Evolutionary conservation across 2,888 invertebrate genomes (phyloP).

Genomic region (Hydroisotoma schaefferi): DNA sequence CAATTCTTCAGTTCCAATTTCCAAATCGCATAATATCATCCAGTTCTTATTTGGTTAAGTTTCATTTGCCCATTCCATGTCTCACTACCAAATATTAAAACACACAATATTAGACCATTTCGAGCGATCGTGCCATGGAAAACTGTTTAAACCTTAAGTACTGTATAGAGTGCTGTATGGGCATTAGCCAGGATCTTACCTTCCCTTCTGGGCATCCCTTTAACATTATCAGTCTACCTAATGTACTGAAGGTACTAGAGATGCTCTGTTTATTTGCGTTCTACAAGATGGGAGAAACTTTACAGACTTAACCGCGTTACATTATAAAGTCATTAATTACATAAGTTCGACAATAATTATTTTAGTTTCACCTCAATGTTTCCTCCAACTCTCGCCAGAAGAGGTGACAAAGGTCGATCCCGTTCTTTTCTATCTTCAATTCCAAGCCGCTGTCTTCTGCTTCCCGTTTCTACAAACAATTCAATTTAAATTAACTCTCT

Average conservation of each 20-base stretch:
- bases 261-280: constrained; percentile 15
- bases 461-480: constrained; percentile 46
- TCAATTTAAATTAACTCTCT: constrained; percentile 3
- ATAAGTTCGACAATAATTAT: not conserved
- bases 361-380: constrained; percentile 75
- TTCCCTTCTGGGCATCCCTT: constrained; percentile 35
- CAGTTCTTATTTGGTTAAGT: constrained; percentile 97
- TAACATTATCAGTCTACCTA: constrained; percentile 20
- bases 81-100: constrained; percentile 82
- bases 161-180: no score
- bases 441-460: constrained; percentile 55
- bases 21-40: constrained; percentile 98
- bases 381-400: constrained; percentile 94
- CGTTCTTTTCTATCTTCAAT: constrained; percentile 82
- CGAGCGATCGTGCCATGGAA: no score
- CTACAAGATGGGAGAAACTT: not conserved
- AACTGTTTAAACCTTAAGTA: no score
- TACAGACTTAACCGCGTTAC: no score
- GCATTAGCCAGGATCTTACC: no score
- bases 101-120: constrained; percentile 17
- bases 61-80: constrained; percentile 93
- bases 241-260: constrained; percentile 19
- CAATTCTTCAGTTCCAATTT: constrained; percentile 94
- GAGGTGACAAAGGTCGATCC: constrained; percentile 88
- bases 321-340: not conserved